Conservation (phyloP, 1,140 invertebrate genomes). For the Sarcophaga bullata region DNA sequence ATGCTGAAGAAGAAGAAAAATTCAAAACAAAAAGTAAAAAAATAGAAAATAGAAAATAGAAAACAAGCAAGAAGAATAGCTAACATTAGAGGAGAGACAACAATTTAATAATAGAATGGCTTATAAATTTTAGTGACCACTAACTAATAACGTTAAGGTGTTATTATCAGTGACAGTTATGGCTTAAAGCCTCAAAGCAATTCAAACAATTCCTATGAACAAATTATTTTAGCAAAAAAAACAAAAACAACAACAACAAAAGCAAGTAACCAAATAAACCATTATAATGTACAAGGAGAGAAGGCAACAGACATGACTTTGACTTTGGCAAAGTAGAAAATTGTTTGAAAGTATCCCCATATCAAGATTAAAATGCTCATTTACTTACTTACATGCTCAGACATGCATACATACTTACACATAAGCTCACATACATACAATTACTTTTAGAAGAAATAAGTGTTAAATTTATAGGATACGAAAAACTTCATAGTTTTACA, state of each 20-base stretch:
- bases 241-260: too few species aligned
- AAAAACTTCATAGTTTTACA: slow-evolving; percentile 16
- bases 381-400: too few species aligned
- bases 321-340: neutral
- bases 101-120: slow-evolving; percentile 19
- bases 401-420: too few species aligned
- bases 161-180: slow-evolving; percentile 26
- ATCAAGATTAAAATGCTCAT: too few species aligned
- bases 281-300: neutral
- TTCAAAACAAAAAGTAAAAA: neutral
- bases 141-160: neutral
- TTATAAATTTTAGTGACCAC: slow-evolving; percentile 24
- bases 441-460: neutral
- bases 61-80: too few species aligned
- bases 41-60: too few species aligned
- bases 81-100: neutral
- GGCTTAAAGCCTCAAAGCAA: slow-evolving; percentile 13
- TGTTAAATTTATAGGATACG: neutral
- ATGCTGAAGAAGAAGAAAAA: neutral
- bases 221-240: neutral
- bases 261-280: neutral
- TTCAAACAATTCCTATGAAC: neutral
- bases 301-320: neutral
- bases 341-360: neutral
- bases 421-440: neutral